Percentiles rank a stretch among this genome's conserved stretches.
Evolutionary conservation across 2,113 vertebrate species (phyloP).

Genomic region (Oryzias woworae): DNA sequence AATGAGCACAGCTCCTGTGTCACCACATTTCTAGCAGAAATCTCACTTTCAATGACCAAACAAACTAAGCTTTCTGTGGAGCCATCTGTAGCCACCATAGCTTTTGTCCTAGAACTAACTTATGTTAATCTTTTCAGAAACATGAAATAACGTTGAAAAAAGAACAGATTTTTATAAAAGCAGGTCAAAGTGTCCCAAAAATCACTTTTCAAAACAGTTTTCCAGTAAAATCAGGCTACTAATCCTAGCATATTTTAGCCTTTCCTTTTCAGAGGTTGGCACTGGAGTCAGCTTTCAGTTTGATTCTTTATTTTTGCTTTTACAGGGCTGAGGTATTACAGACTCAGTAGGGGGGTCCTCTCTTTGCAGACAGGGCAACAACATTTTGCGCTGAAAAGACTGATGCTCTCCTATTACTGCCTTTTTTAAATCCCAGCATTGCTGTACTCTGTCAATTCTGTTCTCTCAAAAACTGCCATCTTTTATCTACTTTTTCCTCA

Average conservation of each 20-base stretch:
- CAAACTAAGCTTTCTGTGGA: too few species aligned
- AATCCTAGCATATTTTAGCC: slow-evolving; percentile 52
- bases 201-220: slow-evolving; percentile 13
- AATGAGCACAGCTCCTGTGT: too few species aligned
- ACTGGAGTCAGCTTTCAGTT: slow-evolving; percentile 63
- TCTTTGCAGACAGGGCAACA: slow-evolving; percentile 30
- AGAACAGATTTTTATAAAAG: slow-evolving; percentile 19
- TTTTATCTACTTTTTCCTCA: background rate
- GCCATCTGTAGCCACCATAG: too few species aligned
- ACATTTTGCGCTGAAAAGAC: slow-evolving; percentile 56
- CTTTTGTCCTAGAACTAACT: too few species aligned
- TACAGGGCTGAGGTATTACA: slow-evolving; percentile 58
- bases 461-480: too few species aligned
- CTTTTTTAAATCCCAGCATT: slow-evolving; percentile 17
- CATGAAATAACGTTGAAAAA: background rate
- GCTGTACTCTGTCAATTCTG: too few species aligned
- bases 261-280: slow-evolving; percentile 36
- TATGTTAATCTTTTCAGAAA: too few species aligned
- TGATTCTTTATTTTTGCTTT: slow-evolving; percentile 55
- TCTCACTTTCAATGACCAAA: too few species aligned
- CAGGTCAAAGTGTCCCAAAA: slow-evolving; percentile 24
- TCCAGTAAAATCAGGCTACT: slow-evolving; percentile 49
- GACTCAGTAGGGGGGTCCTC: slow-evolving; percentile 41
- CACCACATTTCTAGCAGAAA: too few species aligned
- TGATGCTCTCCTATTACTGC: slow-evolving; percentile 28